Base-by-base conservation (phyloP, 2,888 invertebrate genomes). In the Coelogynopora nodosa region DNA sequence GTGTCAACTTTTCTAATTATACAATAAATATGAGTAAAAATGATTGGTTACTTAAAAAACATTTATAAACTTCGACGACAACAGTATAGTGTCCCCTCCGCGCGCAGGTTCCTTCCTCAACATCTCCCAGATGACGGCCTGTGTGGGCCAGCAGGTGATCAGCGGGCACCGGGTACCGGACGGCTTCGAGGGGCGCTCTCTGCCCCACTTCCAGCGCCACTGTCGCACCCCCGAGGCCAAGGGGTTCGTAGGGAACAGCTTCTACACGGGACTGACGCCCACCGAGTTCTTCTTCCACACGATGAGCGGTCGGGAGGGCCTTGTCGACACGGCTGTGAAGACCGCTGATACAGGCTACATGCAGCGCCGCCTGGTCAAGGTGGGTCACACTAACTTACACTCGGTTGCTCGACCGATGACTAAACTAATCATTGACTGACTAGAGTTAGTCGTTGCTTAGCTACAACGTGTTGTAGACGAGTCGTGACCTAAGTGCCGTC, bases 231-330 rank as follows among this genome's bases (percentile, higher is more conserved):
- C 99, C 0, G 96, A 95, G 29, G 98, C 99, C 0, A 95, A 98
- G 90, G 98, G 98, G 49, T 98, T 98, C 92, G 98, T 98, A 0
- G 95, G 96, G 92, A 98, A 99, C 93, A 97, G 97, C 90, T 99
- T 99, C 93, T 98, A 96, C 92, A 95, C 96, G 0, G 99, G 99
- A 0, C 93, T 98, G 88, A 97, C 97, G 0, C 97, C 98, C 0
- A 97, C 98, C 0, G 99, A 99, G 93, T 99, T 99, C 93, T 97
- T 97, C 93, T 99, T 99, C 92, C 99, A 99, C 93, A 98, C 99
- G 0, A 99, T 99, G 98, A 98, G 96, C 82, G 99, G 99, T 0
- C 94, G 93, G 95, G 91, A 98, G 96, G 93, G 98, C 90, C 94
- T 99, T 84, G 98, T 99, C 0, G 99, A 99, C 93, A 99, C 99